These are phyloP conservation scores for Nesogale talazaci DNA, from an alignment of 2,113 vertebrate genomes.

Conservation along the genomic window DNA sequence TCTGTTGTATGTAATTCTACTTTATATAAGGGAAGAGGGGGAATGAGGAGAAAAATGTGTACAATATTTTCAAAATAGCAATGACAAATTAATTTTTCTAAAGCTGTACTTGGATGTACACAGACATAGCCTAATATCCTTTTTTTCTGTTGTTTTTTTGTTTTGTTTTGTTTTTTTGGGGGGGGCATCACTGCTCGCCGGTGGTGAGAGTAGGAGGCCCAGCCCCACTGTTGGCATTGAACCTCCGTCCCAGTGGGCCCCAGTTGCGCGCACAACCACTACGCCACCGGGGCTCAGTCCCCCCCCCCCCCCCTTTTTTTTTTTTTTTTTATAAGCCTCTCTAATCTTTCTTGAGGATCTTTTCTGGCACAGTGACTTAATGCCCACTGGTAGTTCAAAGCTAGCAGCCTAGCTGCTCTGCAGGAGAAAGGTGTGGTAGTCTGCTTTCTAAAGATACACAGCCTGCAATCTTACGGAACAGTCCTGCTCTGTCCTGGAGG, in stretches of 20 bases:
- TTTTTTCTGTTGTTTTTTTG: too few species aligned
- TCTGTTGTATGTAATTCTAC: slow-evolving; percentile 29
- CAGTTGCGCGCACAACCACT: too few species aligned
- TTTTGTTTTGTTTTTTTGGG: too few species aligned
- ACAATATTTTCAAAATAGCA: slow-evolving; percentile 45
- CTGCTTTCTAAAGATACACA: not conserved
- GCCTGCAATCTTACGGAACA: not conserved
- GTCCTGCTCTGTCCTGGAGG: not conserved
- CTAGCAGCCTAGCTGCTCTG: not conserved
- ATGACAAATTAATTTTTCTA: not conserved
- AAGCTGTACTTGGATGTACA: not conserved
- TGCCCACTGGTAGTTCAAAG: not conserved
- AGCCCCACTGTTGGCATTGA: too few species aligned
- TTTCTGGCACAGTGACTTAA: not conserved
- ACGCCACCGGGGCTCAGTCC: too few species aligned
- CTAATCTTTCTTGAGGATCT: not conserved
- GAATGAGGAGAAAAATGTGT: not conserved
- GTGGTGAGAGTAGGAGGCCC: too few species aligned
- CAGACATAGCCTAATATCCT: not conserved
- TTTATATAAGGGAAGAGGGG: not conserved
- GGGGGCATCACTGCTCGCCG: too few species aligned
- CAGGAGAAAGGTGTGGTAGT: not conserved
- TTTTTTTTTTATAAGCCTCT: not conserved
- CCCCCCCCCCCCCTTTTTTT: too few species aligned
- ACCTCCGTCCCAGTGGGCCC: too few species aligned